Base-by-base conservation (phyloP, 2,113 vertebrate genomes). In the Tautogolabrus adspersus region DNA sequence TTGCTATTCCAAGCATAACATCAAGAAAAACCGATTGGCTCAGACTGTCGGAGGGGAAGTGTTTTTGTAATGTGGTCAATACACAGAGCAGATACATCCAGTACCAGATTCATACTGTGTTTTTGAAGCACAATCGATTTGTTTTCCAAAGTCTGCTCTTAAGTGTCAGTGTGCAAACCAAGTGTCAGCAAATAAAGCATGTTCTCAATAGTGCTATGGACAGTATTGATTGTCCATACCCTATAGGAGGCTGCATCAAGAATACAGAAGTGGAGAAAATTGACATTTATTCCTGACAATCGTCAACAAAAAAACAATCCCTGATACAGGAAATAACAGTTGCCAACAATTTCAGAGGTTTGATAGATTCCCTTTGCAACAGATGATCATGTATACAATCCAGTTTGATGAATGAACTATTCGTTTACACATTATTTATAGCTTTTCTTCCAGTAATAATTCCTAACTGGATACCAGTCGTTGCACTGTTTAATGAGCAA, bases 101-200 rank as follows among this genome's bases (percentile, higher is more conserved):
- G 66, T 30, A 64, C 26, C 70, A 59, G 55, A 81, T 85, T 85
- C 73, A 87, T 70, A 71, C 67, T 63, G 54, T 51, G 65, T 81
- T 91, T 81, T 73, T 40, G 60, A 89, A 65, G 85, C 47, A 21
- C n/a, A 88, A 92, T 91, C 88, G 49, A 90, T 91, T 67, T 83
- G 81, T 70, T 79, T 89, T 74, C 87, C 30, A 59, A 84, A 86
- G 81, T 84, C 71, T 83, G 67, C 74, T 81, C 83, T 60, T 59
- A 62, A 75, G 67, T 75, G 68, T 88, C 78, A 76, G 75, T 71
- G 71, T 66, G 77, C 66, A 73, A 84, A 82, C 57, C 55, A 67
- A 81, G 49, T 56, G 81, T 82, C 77, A 82, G 76, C 44, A 71
- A 67, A 86, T 71, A 78, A 76, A 65, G 54, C 51, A 81, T 59